A percentile compares a stretch with the other conserved stretches of the same genome.
These are phyloP conservation scores for Amphilophus citrinellus DNA, from an alignment of 2,113 vertebrate genomes.

Conservation along the genomic window DNA sequence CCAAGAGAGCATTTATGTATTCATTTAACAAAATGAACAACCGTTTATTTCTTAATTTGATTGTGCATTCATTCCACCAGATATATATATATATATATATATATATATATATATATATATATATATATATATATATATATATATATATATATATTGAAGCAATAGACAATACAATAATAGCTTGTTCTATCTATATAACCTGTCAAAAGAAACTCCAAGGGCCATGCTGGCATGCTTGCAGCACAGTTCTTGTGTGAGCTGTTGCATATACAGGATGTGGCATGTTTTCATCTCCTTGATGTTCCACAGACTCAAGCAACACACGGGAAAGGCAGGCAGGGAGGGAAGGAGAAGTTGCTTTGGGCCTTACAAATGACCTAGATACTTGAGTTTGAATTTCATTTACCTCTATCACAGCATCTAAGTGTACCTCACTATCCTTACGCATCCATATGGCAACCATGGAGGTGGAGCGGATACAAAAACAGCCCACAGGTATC, in stretches of 20 bases:
- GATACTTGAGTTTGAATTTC: slow-evolving; percentile 75
- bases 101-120: too few relatives aligned
- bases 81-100: neutral
- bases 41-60: neutral
- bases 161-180: slow-evolving; percentile 45
- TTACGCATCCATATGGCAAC: slow-evolving; percentile 63
- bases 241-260: slow-evolving; percentile 53
- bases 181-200: slow-evolving; percentile 45
- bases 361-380: slow-evolving; percentile 81
- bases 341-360: slow-evolving; percentile 74
- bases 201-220: slow-evolving; percentile 59
- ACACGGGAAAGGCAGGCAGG: slow-evolving; percentile 72
- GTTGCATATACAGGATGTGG: slow-evolving; percentile 73
- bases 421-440: slow-evolving; percentile 64
- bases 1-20: neutral
- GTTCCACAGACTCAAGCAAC: slow-evolving; percentile 73
- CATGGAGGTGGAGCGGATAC: slow-evolving; percentile 46
- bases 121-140: slow-evolving; percentile 20
- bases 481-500: slow-evolving; percentile 69
- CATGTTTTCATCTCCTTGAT: slow-evolving; percentile 79
- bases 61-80: neutral
- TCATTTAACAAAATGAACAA: neutral
- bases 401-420: slow-evolving; percentile 75
- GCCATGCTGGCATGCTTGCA: slow-evolving; percentile 52
- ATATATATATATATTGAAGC: slow-evolving; percentile 5